These are phyloP conservation scores for Pocillopora grandis DNA, from an alignment of 92 coral and sea anemone species.

Conservation along the genomic window DNA sequence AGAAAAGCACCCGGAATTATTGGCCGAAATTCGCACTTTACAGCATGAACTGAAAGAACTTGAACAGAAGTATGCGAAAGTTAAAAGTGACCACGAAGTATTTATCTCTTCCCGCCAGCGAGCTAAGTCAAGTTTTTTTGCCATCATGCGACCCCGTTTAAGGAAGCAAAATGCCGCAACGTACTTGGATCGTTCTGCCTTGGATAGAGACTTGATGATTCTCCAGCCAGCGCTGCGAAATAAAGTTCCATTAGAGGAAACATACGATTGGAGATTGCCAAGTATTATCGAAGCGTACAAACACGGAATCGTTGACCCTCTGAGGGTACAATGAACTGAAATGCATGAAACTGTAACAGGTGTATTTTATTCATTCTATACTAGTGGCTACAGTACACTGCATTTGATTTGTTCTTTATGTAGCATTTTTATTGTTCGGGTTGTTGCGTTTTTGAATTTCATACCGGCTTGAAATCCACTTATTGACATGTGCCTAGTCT, in stretches of 20 bases:
- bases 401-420: neutral
- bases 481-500: neutral
- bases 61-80: no score
- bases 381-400: neutral
- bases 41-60: no score
- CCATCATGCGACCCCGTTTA: no score
- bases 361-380: neutral
- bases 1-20: no score
- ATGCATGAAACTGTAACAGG: neutral
- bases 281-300: conserved; percentile 45
- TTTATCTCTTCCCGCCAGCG: no score
- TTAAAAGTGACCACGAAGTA: no score
- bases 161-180: no score
- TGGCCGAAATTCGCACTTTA: no score
- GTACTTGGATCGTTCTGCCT: conserved; percentile 16
- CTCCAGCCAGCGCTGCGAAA: conserved; percentile 38
- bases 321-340: conserved; percentile 3
- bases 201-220: conserved; percentile 28
- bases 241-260: conserved; percentile 31
- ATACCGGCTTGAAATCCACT: neutral
- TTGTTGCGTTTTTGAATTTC: neutral
- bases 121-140: no score
- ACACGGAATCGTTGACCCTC: conserved; percentile 31
- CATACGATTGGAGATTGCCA: no score
- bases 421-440: neutral